phyloP scores from a whole-genome alignment of 2,113 vertebrate species.

The Hippolais icterina region DNA sequence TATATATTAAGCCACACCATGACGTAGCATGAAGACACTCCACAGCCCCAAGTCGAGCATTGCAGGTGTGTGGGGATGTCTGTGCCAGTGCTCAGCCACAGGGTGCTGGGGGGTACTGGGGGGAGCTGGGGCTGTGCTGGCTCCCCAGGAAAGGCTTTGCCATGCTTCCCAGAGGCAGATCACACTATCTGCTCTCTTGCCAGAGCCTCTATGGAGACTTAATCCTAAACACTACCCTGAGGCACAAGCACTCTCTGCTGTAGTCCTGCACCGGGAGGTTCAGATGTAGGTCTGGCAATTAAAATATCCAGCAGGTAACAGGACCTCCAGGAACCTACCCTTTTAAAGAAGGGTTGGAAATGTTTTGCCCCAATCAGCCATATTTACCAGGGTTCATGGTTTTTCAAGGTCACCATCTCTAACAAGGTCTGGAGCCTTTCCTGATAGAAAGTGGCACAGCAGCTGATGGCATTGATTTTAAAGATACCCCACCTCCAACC shows the following conservation, averaged over 20 bases:
- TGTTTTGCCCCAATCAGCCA: neutral
- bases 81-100: rapidly evolving
- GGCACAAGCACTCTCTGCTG: rapidly evolving
- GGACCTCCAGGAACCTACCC: neutral
- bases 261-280: neutral
- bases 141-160: neutral
- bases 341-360: neutral
- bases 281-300: neutral
- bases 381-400: neutral
- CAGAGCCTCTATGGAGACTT: neutral
- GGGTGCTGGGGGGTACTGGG: neutral
- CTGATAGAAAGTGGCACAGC: neutral
- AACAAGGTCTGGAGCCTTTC: neutral
- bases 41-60: rapidly evolving
- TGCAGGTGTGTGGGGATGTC: rapidly evolving
- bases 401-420: neutral
- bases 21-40: rapidly evolving
- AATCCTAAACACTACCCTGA: neutral
- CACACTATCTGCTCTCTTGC: neutral
- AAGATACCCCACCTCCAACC: neutral
- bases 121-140: neutral
- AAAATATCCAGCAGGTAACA: neutral
- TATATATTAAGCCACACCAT: neutral
- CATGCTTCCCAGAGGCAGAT: neutral
- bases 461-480: neutral